Evolutionary conservation across 2,113 vertebrate species (phyloP), one percentile per base, ranked within the genome.

Genomic region (Rynchops niger): DNA sequence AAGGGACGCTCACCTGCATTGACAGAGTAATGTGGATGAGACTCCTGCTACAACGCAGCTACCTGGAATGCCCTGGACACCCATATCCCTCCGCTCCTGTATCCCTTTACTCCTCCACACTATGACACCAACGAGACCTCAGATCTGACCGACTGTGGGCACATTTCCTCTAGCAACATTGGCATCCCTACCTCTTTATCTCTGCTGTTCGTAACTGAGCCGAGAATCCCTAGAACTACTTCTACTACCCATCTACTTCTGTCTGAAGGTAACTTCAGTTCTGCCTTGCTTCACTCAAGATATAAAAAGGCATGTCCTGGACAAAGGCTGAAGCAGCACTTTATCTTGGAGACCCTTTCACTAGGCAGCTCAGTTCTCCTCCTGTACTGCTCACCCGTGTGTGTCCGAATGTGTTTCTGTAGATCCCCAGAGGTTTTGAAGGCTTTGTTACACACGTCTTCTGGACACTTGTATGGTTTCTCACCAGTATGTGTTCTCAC

Each of bases 361-460:
- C 30, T 2, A 2, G 23, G 67, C 30, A 34, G 32, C 38, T 63
- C 45, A 17, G 59, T 2, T 16, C 71, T 17, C 9, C 5, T 27
- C 40, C 59, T 4, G 16, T 11, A 14, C 38, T 47, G 83, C 97
- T 86, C 96, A 99, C 98, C 98, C 4, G 99, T 99, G 95, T 99
- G 99, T 1, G 98, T 99, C 45, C 98, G 98, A 63, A 98, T 98
- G 20, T 99, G 99, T 82, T 99, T 99, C 98, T 99, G 98, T 9
- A 99, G 98, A 73, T 99, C 98, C 49, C 98, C 98, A 0, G 99
- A 99, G 52, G 98, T 99, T 95, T 99, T 99, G 97, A 99, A 99
- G 93, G 98, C 99, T 97, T 99, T 99, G 95, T 94, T 98, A 36
- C 99, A 99, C 87, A 98, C 22, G 16, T 99, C 98, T 90, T 99